A percentile compares a stretch with the other conserved stretches of the same genome.
phyloP scores from a whole-genome alignment of 92 coral and sea anemone species.

The Bergia sp. region DNA sequence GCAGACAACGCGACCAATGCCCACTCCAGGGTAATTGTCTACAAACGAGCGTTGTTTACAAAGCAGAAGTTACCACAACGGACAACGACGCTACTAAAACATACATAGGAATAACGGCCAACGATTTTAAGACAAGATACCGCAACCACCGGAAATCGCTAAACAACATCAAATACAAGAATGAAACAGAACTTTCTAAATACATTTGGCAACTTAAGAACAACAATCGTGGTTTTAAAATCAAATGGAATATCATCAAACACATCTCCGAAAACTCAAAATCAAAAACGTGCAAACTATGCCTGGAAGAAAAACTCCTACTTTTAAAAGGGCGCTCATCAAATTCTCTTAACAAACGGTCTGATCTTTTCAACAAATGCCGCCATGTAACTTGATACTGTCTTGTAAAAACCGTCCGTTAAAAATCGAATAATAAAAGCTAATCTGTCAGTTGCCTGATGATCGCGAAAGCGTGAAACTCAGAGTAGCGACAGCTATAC shows the following conservation, averaged over 20 bases:
- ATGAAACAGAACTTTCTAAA: slow-evolving; percentile 48
- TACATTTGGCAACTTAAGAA: slow-evolving; percentile 46
- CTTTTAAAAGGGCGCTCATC: slow-evolving; percentile 31
- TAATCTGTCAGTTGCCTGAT: slow-evolving; percentile 52
- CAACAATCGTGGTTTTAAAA: slow-evolving; percentile 22
- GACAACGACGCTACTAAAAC: slow-evolving; percentile 43
- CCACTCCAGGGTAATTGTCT: slow-evolving; percentile 49
- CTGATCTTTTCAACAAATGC: slow-evolving; percentile 50
- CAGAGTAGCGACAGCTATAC: slow-evolving; percentile 38
- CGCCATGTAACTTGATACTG: slow-evolving; percentile 35
- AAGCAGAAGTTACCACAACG: slow-evolving; percentile 43
- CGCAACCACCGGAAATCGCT: slow-evolving; percentile 44
- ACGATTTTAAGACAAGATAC: slow-evolving; percentile 48
- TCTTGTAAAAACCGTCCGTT: slow-evolving; percentile 12
- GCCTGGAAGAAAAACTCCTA: slow-evolving; percentile 43
- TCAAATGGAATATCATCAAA: slow-evolving; percentile 40
- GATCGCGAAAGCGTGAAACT: slow-evolving; percentile 41
- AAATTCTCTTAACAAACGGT: slow-evolving; percentile 42
- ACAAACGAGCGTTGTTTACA: slow-evolving; percentile 47
- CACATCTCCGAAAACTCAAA: slow-evolving; percentile 14
- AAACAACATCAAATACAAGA: slow-evolving; percentile 42
- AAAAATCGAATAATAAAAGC: neutral
- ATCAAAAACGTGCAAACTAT: slow-evolving; percentile 40
- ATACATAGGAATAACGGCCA: slow-evolving; percentile 49
- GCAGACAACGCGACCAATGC: slow-evolving; percentile 48